phyloP scores from a whole-genome alignment of 92 coral and sea anemone genomes.

The Heliopora coerulea region DNA sequence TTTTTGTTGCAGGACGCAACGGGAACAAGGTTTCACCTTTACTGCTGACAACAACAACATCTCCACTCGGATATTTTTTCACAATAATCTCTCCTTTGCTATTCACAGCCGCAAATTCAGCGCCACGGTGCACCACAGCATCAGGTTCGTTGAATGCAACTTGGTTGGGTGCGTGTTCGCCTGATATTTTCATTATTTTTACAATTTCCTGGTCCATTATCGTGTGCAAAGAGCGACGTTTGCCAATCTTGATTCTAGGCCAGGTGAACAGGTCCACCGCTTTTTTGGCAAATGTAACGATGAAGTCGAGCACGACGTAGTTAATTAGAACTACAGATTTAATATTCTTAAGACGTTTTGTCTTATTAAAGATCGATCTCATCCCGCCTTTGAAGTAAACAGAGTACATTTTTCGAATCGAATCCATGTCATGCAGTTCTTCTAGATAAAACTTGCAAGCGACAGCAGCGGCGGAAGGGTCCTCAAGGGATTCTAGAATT shows the following conservation, averaged over 20 bases:
- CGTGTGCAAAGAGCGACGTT: not conserved
- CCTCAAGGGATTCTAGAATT: conserved; percentile 15
- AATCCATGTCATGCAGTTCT: not conserved
- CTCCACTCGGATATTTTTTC: not conserved
- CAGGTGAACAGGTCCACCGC: not conserved
- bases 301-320: not conserved
- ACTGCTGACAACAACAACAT: not conserved
- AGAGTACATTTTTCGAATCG: conserved; percentile 2
- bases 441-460: conserved; percentile 4
- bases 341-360: not conserved
- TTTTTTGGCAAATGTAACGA: not conserved
- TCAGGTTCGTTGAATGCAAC: not conserved
- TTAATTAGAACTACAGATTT: not conserved
- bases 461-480: conserved; percentile 12
- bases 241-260: not conserved
- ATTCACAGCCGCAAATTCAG: conserved; percentile 2
- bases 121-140: not conserved
- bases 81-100: conserved; percentile 3
- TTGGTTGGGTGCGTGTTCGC: conserved; percentile 12
- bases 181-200: not conserved
- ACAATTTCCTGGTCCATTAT: not conserved
- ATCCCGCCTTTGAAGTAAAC: not conserved
- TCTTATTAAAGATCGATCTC: conserved; percentile 2
- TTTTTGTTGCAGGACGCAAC: not conserved
- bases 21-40: not conserved